Evolutionary conservation across 92 coral and sea anemone species (phyloP), one percentile per base, ranked within the genome.

Genomic region (Parazoanthus atlanticus): DNA sequence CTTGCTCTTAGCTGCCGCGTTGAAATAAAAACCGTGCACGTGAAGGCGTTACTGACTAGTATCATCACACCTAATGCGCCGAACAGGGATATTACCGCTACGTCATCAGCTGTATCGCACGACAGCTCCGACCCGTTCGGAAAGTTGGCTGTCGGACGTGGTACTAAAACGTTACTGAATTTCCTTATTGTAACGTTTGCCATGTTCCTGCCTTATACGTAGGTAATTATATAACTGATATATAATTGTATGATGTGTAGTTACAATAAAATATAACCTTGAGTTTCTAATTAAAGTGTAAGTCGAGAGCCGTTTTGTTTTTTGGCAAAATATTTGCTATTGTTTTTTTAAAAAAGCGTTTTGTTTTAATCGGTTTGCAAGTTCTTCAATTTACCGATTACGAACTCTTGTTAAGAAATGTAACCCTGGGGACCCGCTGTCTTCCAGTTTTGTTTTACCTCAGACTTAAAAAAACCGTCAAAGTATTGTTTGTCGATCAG

Each of bases 1-100:
- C 49, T 73, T n/a, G 82, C 67, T 6, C 95, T 88, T 67, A 94
- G 91, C 28, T 86, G 90, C 17, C 92, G 89, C 19, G 89, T 88
- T 13, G 92, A 89, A 31, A 94, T 67, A 66, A 94, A 94, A 19
- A 94, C 94, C 6, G 72, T 88, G 33, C 92, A 88, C 23, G 93
- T 90, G 75, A 94, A 86, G 32, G 85, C 33, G 76, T 94, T 94
- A n/a, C 94, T 94, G 74, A 86, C 43, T 21, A 90, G 85, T 52
- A 94, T 90, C 21, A 85, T 79, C 26, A 86, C 19, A 1, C 95
- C 95, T 2, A 86, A 43, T 32, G 82, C 78, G 15, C 70, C 69
- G 78, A 90, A 92, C 28, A 75, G 85, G 17, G 81, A 69, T 36
- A 92, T 28, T 40, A 94, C 84, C 30, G 91, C 89, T n/a, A 84